Evolutionary conservation across 2,113 vertebrate genomes (phyloP).

Genomic region (Sander vitreus): DNA sequence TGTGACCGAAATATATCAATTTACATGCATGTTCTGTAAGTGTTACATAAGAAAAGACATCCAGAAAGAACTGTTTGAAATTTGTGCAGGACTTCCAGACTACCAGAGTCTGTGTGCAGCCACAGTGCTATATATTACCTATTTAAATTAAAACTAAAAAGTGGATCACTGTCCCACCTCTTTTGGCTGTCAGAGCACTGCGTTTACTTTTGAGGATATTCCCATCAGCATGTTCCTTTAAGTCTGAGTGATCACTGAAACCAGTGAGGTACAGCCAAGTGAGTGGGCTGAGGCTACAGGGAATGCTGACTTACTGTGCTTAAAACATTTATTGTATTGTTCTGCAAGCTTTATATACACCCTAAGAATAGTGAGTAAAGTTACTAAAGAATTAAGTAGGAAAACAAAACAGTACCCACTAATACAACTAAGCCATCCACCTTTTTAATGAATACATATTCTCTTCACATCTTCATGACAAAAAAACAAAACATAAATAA

Average conservation of each 20-base stretch:
- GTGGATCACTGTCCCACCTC: neutral
- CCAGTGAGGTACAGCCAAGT: slow-evolving; percentile 16
- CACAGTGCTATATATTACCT: neutral
- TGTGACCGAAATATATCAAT: neutral
- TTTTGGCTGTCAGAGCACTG: slow-evolving; percentile 5
- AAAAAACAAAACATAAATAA: neutral
- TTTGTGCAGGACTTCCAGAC: neutral
- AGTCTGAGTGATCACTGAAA: slow-evolving; percentile 2
- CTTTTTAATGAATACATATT: slow-evolving; percentile 3
- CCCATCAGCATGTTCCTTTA: slow-evolving; percentile 1
- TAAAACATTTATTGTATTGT: neutral
- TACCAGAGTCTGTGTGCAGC: neutral
- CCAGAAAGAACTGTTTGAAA: slow-evolving; percentile 1
- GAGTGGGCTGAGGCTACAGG: slow-evolving; percentile 2
- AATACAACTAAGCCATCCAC: neutral
- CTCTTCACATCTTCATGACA: neutral
- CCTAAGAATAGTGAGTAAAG: neutral
- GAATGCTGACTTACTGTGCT: slow-evolving; percentile 17
- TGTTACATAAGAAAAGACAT: neutral
- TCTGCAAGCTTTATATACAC: neutral
- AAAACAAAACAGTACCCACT: neutral
- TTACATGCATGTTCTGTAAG: neutral
- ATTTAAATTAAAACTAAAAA: neutral
- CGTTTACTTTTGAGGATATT: slow-evolving; percentile 16
- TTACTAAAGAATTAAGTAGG: neutral